phyloP scores from a whole-genome alignment of 2,888 invertebrate genomes.

The Drosophila stalkeri region DNA sequence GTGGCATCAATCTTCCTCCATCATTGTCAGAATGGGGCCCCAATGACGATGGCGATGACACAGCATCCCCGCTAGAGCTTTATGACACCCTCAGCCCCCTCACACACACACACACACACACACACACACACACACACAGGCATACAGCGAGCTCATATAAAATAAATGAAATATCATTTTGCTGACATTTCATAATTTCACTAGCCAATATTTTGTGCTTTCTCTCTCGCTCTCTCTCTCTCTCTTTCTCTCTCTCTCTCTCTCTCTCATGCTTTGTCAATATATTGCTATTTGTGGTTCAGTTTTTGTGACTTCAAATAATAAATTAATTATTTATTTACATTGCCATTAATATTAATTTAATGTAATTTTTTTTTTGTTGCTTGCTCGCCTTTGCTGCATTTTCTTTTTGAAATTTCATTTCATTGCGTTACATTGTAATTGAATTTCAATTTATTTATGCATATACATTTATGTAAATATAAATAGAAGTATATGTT shows the following conservation, averaged over 20 bases:
- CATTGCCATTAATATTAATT: conserved; percentile 53
- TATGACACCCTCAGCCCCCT: neutral
- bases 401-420: neutral
- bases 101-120: conserved; percentile 1
- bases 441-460: conserved; percentile 4
- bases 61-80: conserved; percentile 30
- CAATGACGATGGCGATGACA: conserved; percentile 64
- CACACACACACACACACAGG: conserved; percentile 6
- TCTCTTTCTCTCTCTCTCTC: neutral
- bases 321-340: conserved; percentile 57
- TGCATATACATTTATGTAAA: neutral
- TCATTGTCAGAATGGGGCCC: conserved; percentile 66
- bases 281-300: neutral
- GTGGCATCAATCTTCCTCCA: conserved; percentile 76
- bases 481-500: neutral
- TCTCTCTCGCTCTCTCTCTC: neutral
- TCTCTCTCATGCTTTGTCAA: neutral
- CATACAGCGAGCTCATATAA: conserved; percentile 32
- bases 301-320: conserved; percentile 21
- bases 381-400: neutral
- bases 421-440: conserved; percentile 6
- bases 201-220: conserved; percentile 7
- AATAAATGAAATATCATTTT: conserved; percentile 75
- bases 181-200: conserved; percentile 70
- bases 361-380: neutral